phyloP scores from a whole-genome alignment of 2,797 vertebrate species.

The Macropodus opercularis region DNA sequence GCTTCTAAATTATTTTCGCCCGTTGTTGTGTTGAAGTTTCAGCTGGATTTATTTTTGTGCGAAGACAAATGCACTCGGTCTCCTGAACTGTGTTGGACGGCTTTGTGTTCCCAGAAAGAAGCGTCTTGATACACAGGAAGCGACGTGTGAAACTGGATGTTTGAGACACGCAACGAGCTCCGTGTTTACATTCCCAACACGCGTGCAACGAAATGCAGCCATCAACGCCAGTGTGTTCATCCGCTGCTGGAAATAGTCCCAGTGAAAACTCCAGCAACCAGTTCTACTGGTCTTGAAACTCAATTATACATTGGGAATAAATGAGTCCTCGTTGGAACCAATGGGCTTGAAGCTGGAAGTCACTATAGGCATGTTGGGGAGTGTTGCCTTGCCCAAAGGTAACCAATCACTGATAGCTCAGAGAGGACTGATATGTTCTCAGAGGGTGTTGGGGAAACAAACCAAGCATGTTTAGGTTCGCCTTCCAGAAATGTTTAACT shows the following conservation, averaged over 20 bases:
- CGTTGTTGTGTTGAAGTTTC: background rate
- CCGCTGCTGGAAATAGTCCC: background rate
- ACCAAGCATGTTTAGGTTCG: constrained; percentile 61
- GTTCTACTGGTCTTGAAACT: background rate
- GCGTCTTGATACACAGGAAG: too few species aligned
- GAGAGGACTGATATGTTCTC: constrained; percentile 13
- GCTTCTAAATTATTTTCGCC: background rate
- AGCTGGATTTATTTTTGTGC: background rate
- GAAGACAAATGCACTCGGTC: too few species aligned
- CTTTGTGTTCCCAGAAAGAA: too few species aligned
- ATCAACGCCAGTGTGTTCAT: background rate
- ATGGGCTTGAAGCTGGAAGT: too few species aligned
- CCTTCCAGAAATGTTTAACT: constrained; percentile 48
- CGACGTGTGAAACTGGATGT: background rate
- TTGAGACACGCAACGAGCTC: background rate
- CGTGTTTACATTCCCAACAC: too few species aligned
- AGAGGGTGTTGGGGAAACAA: constrained; percentile 37
- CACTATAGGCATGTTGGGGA: constrained; percentile 15
- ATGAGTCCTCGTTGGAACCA: background rate
- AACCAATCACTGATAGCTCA: constrained; percentile 30
- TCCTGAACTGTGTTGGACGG: too few species aligned
- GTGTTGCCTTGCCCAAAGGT: constrained; percentile 47
- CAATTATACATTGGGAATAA: too few species aligned
- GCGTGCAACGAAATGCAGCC: too few species aligned
- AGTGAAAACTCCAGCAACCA: too few species aligned